phyloP scores from a whole-genome alignment of 2,113 vertebrate species.

The Dendropsophus ebraccatus region DNA sequence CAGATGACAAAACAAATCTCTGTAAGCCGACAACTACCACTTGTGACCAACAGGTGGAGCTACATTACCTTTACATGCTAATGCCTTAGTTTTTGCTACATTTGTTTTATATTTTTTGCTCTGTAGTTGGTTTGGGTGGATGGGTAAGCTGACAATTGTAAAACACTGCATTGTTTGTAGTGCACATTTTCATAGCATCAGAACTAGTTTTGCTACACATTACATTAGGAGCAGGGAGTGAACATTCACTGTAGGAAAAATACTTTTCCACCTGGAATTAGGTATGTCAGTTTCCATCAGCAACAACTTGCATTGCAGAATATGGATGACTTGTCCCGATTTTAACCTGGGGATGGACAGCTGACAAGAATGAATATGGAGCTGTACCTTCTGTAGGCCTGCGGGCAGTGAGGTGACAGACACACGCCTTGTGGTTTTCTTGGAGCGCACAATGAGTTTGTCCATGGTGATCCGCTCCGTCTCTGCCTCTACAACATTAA shows the following conservation, averaged over 20 bases:
- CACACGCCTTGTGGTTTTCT: constrained; percentile 61
- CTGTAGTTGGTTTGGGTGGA: background rate
- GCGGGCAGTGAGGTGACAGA: constrained; percentile 66
- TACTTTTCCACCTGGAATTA: background rate
- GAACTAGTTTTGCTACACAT: background rate
- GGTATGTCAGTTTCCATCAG: background rate
- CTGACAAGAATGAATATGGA: background rate
- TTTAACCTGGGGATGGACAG: background rate
- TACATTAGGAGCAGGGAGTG: background rate
- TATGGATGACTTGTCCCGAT: background rate
- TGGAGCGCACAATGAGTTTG: constrained; percentile 61
- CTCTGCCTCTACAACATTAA: constrained; percentile 66
- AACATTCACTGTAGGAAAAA: background rate
- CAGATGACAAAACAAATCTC: too few relatives aligned
- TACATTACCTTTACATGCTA: background rate
- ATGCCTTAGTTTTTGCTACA: background rate
- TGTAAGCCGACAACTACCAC: too few relatives aligned
- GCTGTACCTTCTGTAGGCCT: constrained; percentile 66
- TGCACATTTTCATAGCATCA: background rate
- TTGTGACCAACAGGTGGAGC: background rate
- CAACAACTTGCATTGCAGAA: background rate
- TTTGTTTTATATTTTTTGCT: background rate
- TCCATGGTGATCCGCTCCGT: constrained; percentile 60
- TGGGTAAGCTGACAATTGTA: background rate
- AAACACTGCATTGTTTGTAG: background rate